Evolutionary conservation across 2,888 invertebrate species (phyloP), one percentile per base, ranked within the genome.

Genomic region (Penaeus monodon): DNA sequence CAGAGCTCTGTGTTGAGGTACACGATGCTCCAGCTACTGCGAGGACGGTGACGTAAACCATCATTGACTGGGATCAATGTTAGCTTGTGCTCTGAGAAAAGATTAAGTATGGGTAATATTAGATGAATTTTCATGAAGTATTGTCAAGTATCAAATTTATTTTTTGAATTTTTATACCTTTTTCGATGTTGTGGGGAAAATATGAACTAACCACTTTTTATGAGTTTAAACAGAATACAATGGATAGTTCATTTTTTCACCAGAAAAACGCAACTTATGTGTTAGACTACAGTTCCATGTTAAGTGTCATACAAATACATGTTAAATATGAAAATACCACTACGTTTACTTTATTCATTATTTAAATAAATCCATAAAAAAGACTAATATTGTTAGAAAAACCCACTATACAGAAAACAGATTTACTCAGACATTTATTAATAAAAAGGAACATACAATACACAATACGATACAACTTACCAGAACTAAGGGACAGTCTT

Each of bases 1-100:
- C 96, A 96, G 14, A 99, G 94, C 92, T 98, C 97, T 91, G 97
- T 98, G 92, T 97, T 98, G 95, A 98, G 96, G 92, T 98, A 98
- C 17, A 96, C 94, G 0, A 98, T 96, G 44, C 96, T 96, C 98
- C 98, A 98, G 92, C 95, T 95, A 3, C 98, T 96, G 78, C 96
- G 94, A 0, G 97, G 96, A 20, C 98, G 93, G 89, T 97, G 96
- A 88, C 95, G 95, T 78, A 98, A 93, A 0, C 96, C 96, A 93
- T 97, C 98, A 87, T 95, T 95, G 17, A 96, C 93, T 8, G 96
- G 94, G 78, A 95, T 94, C 27, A 98, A 93, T 0, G 95, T 93
- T 65, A 97, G 93, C 57, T 92, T 91, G 91, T 92, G 93, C 85
- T 93, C 93, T 91, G 91, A 87, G 88, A 66, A 80, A 38, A 81